Base-by-base conservation (phyloP, 2,113 vertebrate species). In the Indri indri region DNA sequence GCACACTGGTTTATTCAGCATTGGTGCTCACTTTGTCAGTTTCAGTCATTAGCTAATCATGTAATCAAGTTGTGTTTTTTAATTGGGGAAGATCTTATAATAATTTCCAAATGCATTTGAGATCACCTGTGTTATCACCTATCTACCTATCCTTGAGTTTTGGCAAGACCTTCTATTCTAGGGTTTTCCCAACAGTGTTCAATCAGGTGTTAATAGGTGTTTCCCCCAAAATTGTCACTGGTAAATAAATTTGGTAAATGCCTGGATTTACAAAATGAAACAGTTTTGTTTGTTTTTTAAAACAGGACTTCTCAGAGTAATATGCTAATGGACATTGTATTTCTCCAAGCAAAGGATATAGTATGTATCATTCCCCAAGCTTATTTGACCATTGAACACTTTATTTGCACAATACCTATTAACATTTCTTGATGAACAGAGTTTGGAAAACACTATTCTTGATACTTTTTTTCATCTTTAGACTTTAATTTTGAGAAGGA, bases 231-330 rank as follows among this genome's bases (percentile, higher is more conserved):
- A 61, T 65, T 88, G 18, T 87, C 73, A 68, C 40, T 95, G 83
- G n/a, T 74, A 89, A 88, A 91, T 86, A 93, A 91, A 79, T 97
- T 97, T 94, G 57, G 13, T 54, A 91, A 95, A 82, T 90, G 40
- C 77, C 42, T 37, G 17, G 9, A 59, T 86, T 86, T 79, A 54
- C 4, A 87, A 83, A 92, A 87, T 83, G 68, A 88, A 90, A 68
- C n/a, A 73, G 0, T 94, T 95, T 82, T 79, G 9, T 42, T 61
- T 74, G 2, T 79, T 91, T 86, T 93, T 96, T n/a, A 65, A 84
- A 88, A 94, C 11, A 95, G 57, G 34, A 84, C 45, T 94, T 83
- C 30, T 92, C 37, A 22, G 16, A 91, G 37, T 95, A 66, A 87
- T 90, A 68, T 79, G 61, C 40, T 90, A 96, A 34, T 88, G 54